Base-by-base conservation (phyloP, 2,888 invertebrate genomes). In the Phrixothrix hirtus region DNA sequence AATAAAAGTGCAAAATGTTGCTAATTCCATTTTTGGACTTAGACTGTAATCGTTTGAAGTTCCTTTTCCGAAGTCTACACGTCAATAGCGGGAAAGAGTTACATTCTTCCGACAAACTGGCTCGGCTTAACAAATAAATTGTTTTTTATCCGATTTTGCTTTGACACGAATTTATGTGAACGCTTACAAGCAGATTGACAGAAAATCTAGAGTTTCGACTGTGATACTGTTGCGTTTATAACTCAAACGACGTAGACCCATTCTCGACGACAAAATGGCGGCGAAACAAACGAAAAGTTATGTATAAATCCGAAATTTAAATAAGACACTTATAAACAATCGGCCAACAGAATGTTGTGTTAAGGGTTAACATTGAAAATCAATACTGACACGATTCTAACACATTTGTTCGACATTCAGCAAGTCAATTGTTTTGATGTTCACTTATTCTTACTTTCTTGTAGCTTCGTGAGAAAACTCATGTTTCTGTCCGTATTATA, bases 71-170 rank as follows among this genome's bases (percentile, higher is more conserved):
- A 38, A 41, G 25, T 52, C 26, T 43, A 25, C 26, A 13, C 36
- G 39, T 32, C 26, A 42, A 36, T 39, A 30, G 45, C 14, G 39
- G 30, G 11, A 16, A 29, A 51, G 16, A 45, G 59, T 60, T 59
- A 68, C 69, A 65, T 59, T 68, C 68, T 67, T 45, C 56, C 38
- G 38, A 54, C 29, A 49, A 58, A 58, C 55, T 53, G 55, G 58
- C 55, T 60, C 63, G 60, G 58, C 61, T 63, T 64, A 65, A 68
- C 66, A 67, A 71, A 73, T 73, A 74, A 73, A 73, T 74, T 68
- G 72, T 62, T 74, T 73, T 74, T 74, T 73, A 72, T 74, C 70
- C 65, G 72, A 68, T 69, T 68, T 65, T 41, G 61, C 63, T 53
- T 58, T 65, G 74, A 74, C 74, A 64, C 60, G 58, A 68, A 74